Evolutionary conservation across 2,113 vertebrate species (phyloP), one percentile per base, ranked within the genome.

Genomic region (Ptilorrhoa leucosticta): DNA sequence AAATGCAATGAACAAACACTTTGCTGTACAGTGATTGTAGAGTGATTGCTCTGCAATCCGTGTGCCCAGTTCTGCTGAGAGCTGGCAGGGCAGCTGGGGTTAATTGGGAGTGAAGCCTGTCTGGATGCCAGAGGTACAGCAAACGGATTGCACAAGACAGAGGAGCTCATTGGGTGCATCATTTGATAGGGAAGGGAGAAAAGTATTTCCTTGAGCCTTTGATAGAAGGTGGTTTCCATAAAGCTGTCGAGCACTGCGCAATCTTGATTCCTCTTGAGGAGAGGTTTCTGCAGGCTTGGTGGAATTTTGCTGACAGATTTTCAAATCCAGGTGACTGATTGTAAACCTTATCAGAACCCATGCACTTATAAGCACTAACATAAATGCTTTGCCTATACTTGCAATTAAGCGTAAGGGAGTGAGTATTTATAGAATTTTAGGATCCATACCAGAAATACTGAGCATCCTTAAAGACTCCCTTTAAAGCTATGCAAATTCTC

Each of bases 161-260:
- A 80, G 64, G 72, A 3, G 1, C 50, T 87, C 57, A 18, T 42
- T 39, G 35, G 22, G 42, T 4, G 2, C 50, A 42, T 82, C 47
- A 13, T 70, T 90, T 0, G 0, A 1, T 45, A 64, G 69, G 40
- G 64, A 50, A 85, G 20, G 63, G 73, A 63, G 47, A 73, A 85
- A 76, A 72, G 20, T 1, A 33, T 70, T 82, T 72, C 50, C 72
- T 27, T 48, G 54, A 64, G 44, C 60, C 54, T 91, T 85, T 28
- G 30, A 9, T 5, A 58, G 39, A 58, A 58, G 14, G 39, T 66
- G 45, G 39, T 78, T 94, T 70, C 44, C 42, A n/a, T 51, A 28
- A 80, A 50, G 37, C 13, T 69, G 42, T 64, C 0, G 0, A 72
- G 66, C 30, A 23, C 42, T 39, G 54, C 0, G 0, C 39, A 20